phyloP scores from a whole-genome alignment of 2,113 vertebrate genomes.

The Arothron firmamentum region DNA sequence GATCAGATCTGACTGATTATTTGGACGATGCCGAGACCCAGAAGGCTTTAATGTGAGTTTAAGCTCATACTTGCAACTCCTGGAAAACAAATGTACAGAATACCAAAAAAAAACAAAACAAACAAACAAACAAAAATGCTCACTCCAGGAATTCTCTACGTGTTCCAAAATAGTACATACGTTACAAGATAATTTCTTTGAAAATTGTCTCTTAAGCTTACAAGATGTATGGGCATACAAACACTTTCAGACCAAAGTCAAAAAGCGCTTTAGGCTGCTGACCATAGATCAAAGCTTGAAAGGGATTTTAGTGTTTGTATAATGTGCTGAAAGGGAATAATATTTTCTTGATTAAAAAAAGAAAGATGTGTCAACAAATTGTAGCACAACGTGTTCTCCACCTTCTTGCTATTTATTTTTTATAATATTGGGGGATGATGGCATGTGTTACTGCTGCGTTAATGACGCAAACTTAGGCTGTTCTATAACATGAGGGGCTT shows the following conservation, averaged over 20 bases:
- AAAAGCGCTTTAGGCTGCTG: conserved; percentile 20
- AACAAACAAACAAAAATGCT: neutral
- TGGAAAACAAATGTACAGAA: neutral
- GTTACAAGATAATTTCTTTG: neutral
- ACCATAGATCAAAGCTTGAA: conserved; percentile 5
- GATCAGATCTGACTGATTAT: conserved; percentile 13
- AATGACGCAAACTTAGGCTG: neutral
- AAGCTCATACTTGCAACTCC: conserved; percentile 13
- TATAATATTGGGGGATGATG: conserved; percentile 58
- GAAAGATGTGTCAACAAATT: conserved; percentile 43
- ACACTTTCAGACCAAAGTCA: conserved; percentile 31
- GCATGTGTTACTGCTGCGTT: conserved; percentile 40
- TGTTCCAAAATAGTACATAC: neutral
- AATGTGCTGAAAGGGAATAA: conserved; percentile 63
- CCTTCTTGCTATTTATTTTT: conserved; percentile 74
- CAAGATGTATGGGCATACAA: conserved; percentile 8
- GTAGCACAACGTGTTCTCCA: conserved; percentile 41
- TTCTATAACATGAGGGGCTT: neutral
- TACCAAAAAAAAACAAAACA: neutral
- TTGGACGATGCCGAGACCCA: conserved; percentile 18
- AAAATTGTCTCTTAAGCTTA: neutral
- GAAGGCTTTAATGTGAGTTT: conserved; percentile 2
- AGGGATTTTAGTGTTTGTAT: conserved; percentile 27
- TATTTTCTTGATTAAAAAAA: conserved; percentile 38
- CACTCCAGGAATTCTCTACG: neutral